Conservation (phyloP, 2,888 invertebrate species). For the Clepsis dumicolana region DNA sequence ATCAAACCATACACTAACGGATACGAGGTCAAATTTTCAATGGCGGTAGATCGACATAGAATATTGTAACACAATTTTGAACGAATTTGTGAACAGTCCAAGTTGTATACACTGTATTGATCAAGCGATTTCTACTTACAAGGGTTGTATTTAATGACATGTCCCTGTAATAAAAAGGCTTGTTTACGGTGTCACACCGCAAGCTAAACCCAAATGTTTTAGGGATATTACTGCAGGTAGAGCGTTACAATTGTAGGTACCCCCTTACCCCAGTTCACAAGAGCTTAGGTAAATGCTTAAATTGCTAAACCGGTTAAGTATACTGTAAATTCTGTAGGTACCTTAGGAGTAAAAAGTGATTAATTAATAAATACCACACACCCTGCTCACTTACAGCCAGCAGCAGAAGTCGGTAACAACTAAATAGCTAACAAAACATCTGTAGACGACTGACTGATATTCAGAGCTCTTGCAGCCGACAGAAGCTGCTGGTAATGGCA, state of each 20-base stretch:
- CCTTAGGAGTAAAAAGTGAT: no score
- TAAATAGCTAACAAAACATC: no score
- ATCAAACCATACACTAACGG: neutral
- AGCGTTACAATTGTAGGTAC: neutral
- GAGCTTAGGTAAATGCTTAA: no score
- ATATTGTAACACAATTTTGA: neutral
- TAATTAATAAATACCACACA: no score
- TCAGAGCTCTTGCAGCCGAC: no score
- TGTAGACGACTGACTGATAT: no score
- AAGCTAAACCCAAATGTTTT: neutral
- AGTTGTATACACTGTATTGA: conserved; percentile 19
- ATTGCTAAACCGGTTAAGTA: no score
- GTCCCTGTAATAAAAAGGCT: neutral
- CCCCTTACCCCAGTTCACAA: no score
- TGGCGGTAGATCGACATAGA: neutral
- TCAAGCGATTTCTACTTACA: conserved; percentile 16
- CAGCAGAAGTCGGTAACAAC: no score
- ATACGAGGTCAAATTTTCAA: neutral
- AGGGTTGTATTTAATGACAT: neutral
- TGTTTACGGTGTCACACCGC: neutral
- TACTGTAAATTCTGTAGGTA: no score
- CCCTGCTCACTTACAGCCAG: no score
- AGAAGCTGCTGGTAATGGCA: no score
- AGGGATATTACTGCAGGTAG: neutral
- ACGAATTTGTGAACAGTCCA: conserved; percentile 12